Percentiles rank a stretch among this genome's conserved stretches.
phyloP scores from a whole-genome alignment of 2,113 vertebrate genomes.

The Mionectes macconnelli region DNA sequence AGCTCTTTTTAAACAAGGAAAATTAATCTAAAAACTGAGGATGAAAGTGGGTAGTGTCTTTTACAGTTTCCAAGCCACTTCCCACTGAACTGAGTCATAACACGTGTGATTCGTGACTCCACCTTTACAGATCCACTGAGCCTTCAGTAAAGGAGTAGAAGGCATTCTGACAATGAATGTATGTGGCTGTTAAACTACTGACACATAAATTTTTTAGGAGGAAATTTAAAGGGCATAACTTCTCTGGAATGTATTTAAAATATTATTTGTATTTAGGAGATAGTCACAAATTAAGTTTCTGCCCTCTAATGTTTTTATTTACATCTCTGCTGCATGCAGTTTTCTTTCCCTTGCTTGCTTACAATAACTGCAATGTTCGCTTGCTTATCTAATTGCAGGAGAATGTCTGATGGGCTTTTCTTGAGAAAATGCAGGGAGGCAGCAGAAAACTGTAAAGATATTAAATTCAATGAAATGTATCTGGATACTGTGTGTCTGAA shows the following conservation, averaged over 20 bases:
- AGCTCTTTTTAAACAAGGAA: neutral
- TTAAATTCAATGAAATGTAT: slow-evolving; percentile 98
- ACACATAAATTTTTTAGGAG: neutral
- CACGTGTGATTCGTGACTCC: fast-evolving
- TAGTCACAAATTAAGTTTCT: neutral
- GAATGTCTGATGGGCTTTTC: slow-evolving; percentile 97
- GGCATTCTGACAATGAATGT: neutral
- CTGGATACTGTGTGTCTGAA: slow-evolving; percentile 96
- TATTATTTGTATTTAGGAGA: neutral
- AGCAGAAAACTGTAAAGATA: slow-evolving; percentile 93
- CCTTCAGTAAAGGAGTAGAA: neutral
- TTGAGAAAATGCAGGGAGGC: slow-evolving; percentile 93
- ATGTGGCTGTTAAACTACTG: neutral
- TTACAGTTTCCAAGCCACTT: neutral
- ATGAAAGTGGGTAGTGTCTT: neutral
- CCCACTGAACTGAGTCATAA: neutral
- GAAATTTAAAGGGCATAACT: neutral
- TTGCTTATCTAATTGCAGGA: slow-evolving; percentile 75
- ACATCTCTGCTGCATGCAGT: neutral
- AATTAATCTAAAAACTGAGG: neutral
- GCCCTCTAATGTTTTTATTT: neutral
- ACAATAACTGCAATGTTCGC: neutral
- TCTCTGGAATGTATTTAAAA: neutral
- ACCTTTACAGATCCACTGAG: neutral
- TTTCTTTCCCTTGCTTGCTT: neutral